phyloP scores from a whole-genome alignment of 2,113 vertebrate species.

The Nymphicus hollandicus region DNA sequence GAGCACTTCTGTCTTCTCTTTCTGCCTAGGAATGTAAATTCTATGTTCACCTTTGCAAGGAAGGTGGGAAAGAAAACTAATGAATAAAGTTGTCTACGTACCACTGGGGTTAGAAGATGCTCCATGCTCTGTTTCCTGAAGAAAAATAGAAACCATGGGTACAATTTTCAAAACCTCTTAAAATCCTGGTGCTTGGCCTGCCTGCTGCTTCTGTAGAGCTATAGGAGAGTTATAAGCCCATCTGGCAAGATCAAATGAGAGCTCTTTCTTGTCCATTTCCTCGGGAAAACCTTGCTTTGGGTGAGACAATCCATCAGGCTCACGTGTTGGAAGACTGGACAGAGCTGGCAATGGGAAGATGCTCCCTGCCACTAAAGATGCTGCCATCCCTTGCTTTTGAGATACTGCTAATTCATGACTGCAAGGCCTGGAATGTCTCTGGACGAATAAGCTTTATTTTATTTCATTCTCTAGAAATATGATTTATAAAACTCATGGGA shows the following conservation, averaged over 20 bases:
- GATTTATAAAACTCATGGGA: not conserved
- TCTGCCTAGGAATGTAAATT: not conserved
- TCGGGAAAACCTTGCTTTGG: not conserved
- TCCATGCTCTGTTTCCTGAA: not conserved
- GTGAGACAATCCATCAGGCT: not conserved
- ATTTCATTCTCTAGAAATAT: not conserved
- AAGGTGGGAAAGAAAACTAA: not conserved
- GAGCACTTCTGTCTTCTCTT: not conserved
- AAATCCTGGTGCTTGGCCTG: not conserved
- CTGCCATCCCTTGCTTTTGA: not conserved
- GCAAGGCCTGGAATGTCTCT: not conserved
- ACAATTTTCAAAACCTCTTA: not conserved
- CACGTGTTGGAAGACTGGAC: not conserved
- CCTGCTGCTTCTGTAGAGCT: not conserved
- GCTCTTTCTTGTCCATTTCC: accelerated
- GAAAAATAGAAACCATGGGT: not conserved
- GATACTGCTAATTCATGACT: not conserved
- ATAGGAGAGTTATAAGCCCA: not conserved
- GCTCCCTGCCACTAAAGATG: not conserved
- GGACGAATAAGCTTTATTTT: not conserved
- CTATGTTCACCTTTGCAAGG: not conserved
- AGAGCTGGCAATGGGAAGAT: not conserved
- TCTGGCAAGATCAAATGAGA: not conserved
- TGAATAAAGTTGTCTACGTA: not conserved
- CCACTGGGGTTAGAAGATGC: not conserved